Evolutionary conservation across 2,113 vertebrate genomes (phyloP).

Genomic region (Rousettus leschenaultii): DNA sequence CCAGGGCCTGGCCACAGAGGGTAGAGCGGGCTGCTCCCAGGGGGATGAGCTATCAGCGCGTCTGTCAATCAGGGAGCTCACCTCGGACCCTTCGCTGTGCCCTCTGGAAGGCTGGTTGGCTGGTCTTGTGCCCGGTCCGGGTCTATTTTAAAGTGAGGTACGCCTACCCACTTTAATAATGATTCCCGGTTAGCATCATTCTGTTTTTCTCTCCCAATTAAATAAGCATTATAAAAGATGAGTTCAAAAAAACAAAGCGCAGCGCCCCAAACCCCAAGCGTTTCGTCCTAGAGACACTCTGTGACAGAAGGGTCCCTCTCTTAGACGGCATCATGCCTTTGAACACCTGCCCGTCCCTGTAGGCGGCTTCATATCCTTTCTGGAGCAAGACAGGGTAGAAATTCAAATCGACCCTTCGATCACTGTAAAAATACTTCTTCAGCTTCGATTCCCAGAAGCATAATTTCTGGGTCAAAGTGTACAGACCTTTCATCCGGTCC

Average conservation of each 20-base stretch:
- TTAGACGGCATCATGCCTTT: fast-evolving
- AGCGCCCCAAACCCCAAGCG: too few species aligned
- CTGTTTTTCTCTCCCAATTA: not conserved
- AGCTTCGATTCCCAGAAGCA: not conserved
- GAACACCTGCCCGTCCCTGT: not conserved
- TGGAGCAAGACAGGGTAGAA: not conserved
- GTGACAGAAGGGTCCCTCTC: not conserved
- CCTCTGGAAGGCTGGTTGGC: fast-evolving
- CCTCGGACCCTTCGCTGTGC: fast-evolving
- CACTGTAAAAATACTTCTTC: not conserved
- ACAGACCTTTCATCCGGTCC: not conserved
- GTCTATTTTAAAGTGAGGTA: not conserved
- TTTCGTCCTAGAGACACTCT: not conserved
- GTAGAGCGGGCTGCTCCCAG: not conserved
- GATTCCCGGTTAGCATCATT: fast-evolving
- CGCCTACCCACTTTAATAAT: not conserved
- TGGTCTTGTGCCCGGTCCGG: not conserved
- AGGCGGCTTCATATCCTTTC: too few species aligned
- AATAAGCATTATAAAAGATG: not conserved
- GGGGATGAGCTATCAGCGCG: not conserved
- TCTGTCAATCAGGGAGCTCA: not conserved
- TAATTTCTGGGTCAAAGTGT: not conserved
- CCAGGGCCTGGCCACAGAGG: not conserved
- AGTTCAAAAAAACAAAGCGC: not conserved
- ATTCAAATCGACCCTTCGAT: not conserved